A percentile compares a stretch with the other conserved stretches of the same genome.
Conservation (phyloP, 2,888 invertebrate species). For the Melitaea athalia region DNA sequence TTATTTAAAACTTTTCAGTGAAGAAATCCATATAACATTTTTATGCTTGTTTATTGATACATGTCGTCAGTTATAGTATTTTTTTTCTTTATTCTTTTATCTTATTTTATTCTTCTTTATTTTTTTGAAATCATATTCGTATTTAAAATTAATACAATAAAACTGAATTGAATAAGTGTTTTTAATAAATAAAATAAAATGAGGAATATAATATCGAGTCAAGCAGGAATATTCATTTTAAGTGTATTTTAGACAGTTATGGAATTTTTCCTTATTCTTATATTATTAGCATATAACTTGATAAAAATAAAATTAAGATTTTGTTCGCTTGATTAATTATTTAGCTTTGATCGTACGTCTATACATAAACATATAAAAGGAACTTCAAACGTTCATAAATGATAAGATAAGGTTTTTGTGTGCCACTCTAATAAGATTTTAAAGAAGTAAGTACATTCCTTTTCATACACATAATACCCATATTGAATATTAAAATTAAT, state of each 20-base stretch:
- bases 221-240: too few species aligned
- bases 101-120: too few species aligned
- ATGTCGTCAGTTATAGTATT: too few species aligned
- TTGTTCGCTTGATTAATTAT: not conserved
- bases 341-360: not conserved
- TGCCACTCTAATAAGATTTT: not conserved
- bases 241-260: not conserved
- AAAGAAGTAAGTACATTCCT: not conserved
- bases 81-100: too few species aligned
- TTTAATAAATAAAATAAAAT: too few species aligned
- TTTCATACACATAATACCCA: not conserved
- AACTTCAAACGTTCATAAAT: not conserved
- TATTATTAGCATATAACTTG: not conserved
- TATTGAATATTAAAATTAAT: not conserved
- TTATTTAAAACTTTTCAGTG: not conserved
- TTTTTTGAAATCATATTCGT: too few species aligned
- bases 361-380: not conserved
- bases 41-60: not conserved
- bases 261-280: not conserved
- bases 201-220: too few species aligned
- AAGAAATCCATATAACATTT: not conserved
- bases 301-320: not conserved
- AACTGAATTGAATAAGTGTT: too few species aligned
- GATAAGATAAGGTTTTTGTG: not conserved
- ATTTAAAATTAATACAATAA: too few species aligned